Base-by-base conservation (phyloP, 2,113 vertebrate species). In the Sinocyclocheilus anshuiensis region DNA sequence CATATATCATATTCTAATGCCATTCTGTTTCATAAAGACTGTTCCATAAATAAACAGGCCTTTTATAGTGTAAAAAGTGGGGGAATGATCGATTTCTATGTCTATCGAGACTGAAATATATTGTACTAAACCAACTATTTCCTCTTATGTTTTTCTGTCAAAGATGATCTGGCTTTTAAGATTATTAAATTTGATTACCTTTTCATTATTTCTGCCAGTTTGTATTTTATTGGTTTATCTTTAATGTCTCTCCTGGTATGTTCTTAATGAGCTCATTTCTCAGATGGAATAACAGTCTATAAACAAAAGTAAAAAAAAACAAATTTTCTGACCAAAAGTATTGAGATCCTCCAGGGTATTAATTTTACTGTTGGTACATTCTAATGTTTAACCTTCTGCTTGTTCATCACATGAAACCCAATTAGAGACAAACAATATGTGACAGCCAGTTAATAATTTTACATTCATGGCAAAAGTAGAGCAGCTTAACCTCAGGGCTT, bases 161-260 rank as follows among this genome's bases (percentile, higher is more conserved):
- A 94, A 96, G 96, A 97, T 97, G 96, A 97, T 97, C 92, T 96
- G 97, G 96, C 96, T 97, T 98, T 98, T 99, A 97, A 97, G 94
- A 97, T 97, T 95, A 98, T 98, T 97, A 98, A 98, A 98, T 98
- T 98, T 98, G 97, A 98, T 97, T 98, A 98, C 96, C 96, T 98
- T 97, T 97, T 97, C 96, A 97, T 95, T 96, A 93, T 95, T 93
- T 91, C 91, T 89, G 95, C 97, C 94, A 92, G 29, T 85, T 94
- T 93, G 92, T 92, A 93, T 94, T 95, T 55, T 55, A 77, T 55
- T 53, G 45, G 24, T 22, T 78, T 57, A 33, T 33, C 65, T n/a
- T 74, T 74, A 39, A 1, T 8, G 15, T 39, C 4, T 75, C 20
- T 75, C 4, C 33, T 74, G 71, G 10, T 45, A 22, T 74, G 36